phyloP scores from a whole-genome alignment of 1,140 invertebrate species.

The Papilio aristodemus region DNA sequence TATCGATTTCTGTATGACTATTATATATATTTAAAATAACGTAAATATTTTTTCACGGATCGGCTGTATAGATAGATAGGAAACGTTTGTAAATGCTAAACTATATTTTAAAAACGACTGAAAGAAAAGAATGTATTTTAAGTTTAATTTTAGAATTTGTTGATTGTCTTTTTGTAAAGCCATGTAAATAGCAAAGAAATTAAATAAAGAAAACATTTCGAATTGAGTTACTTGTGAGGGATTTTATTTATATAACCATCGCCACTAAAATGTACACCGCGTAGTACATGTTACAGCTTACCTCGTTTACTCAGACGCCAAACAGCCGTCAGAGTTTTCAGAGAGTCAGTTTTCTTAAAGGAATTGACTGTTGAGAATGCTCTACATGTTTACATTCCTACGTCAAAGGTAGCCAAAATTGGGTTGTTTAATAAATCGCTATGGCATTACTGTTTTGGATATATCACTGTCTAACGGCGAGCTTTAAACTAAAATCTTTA shows the following conservation, averaged over 20 bases:
- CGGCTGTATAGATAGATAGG: constrained; percentile 59
- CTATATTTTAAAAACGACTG: constrained; percentile 64
- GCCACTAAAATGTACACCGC: too few relatives aligned
- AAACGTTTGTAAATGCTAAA: constrained; percentile 52
- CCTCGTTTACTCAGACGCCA: too few relatives aligned
- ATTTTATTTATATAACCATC: constrained; percentile 26
- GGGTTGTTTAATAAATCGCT: too few relatives aligned
- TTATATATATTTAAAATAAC: constrained; percentile 58
- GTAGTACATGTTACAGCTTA: too few relatives aligned
- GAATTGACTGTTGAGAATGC: too few relatives aligned
- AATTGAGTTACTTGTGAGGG: constrained; percentile 43
- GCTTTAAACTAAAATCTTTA: background rate
- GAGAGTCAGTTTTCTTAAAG: too few relatives aligned
- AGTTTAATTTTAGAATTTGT: constrained; percentile 72
- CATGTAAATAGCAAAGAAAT: constrained; percentile 73
- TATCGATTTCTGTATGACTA: constrained; percentile 58
- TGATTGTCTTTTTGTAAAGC: constrained; percentile 73
- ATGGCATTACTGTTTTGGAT: too few relatives aligned
- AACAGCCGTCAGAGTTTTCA: too few relatives aligned
- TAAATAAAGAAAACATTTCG: constrained; percentile 66
- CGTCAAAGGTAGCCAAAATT: too few relatives aligned
- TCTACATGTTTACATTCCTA: too few relatives aligned
- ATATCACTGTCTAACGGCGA: too few relatives aligned
- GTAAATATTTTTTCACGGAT: constrained; percentile 73
- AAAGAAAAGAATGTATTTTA: constrained; percentile 68